phyloP scores from a whole-genome alignment of 2,113 vertebrate species.

The Fukomys damarensis region DNA sequence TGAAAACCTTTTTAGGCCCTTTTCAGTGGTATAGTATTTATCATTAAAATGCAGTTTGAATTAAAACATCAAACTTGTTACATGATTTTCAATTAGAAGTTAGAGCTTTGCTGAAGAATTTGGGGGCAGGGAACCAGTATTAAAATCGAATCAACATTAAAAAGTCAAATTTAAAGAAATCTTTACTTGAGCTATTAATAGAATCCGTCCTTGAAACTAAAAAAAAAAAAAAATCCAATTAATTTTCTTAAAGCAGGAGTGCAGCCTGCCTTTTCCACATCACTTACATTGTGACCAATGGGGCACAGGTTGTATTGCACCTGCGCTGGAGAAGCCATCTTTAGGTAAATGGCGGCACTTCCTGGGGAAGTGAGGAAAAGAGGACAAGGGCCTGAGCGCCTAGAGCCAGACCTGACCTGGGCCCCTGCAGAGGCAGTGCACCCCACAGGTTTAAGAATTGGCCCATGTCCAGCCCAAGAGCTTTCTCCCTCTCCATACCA shows the following conservation, averaged over 20 bases:
- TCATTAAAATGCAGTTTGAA: conserved; percentile 56
- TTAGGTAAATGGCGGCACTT: neutral
- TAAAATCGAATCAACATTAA: conserved; percentile 65
- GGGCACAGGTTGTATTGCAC: neutral
- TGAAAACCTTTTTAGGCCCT: neutral
- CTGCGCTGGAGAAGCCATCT: neutral
- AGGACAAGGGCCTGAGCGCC: neutral
- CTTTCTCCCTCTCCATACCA: neutral
- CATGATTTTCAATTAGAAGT: conserved; percentile 68
- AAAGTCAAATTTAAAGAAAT: conserved; percentile 70
- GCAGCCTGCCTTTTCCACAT: neutral
- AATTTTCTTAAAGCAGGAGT: conserved; percentile 34
- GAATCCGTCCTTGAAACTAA: conserved; percentile 64
- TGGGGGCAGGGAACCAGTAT: neutral
- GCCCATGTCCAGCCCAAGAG: neutral
- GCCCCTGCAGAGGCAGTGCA: neutral
- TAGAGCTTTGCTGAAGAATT: conserved; percentile 59
- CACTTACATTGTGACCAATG: neutral
- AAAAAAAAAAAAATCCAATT: conserved; percentile 33
- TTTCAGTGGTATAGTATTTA: conserved; percentile 42
- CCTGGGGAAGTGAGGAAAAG: neutral
- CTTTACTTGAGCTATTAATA: conserved; percentile 73
- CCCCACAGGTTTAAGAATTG: neutral
- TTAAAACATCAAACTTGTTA: conserved; percentile 64
- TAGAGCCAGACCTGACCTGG: neutral